Evolutionary conservation across 2,113 vertebrate species (phyloP).

Genomic region (Trichechus manatus): DNA sequence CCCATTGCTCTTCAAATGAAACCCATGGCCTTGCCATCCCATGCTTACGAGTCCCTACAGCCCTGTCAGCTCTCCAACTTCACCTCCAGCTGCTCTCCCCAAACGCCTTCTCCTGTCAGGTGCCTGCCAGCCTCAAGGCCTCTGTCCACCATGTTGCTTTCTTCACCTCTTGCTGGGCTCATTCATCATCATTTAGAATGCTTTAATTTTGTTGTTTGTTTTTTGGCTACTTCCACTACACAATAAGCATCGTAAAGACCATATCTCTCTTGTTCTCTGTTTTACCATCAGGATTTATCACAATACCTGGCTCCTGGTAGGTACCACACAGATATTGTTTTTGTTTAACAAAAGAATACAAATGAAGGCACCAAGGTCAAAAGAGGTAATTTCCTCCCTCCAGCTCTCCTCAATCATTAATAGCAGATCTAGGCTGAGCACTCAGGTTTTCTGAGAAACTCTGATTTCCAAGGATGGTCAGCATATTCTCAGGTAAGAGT

Average conservation of each 20-base stretch:
- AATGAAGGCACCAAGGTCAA: neutral
- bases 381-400: neutral
- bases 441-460: neutral
- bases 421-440: neutral
- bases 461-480: neutral
- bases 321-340: neutral
- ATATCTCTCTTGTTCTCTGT: neutral
- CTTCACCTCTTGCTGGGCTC: neutral
- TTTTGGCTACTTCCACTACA: neutral
- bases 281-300: neutral
- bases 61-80: neutral
- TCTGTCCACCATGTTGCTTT: neutral
- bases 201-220: neutral
- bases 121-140: neutral
- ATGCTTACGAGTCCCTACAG: fast-evolving
- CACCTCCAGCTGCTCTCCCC: fast-evolving
- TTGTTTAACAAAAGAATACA: neutral
- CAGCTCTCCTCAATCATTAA: neutral
- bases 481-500: neutral
- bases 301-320: neutral
- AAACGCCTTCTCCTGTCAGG: fast-evolving
- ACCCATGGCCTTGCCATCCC: neutral
- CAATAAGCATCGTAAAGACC: neutral
- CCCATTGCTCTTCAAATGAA: neutral
- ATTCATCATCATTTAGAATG: neutral